Base-by-base conservation (phyloP, 2,888 invertebrate genomes). In the Chalcosyrphus nemorum region DNA sequence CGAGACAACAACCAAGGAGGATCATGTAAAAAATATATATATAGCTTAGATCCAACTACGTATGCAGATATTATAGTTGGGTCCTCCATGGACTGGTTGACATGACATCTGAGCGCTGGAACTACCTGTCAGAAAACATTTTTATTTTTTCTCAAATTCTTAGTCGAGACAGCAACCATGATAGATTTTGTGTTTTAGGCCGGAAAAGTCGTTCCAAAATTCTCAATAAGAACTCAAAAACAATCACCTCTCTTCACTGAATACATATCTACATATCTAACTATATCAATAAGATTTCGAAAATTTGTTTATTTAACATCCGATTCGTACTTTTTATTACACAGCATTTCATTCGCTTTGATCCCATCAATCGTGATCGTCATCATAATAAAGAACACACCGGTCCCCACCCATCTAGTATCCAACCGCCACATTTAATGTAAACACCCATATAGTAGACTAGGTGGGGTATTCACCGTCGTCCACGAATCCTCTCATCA, bases 341-440 rank as follows among this genome's bases (percentile, higher is more conserved):
- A 41, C 5, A 68, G 80, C 74, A 43, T 65, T 80, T n/a, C n/a
- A n/a, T 75, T 84, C 65, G 43, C 84, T 84, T 84, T 84, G 84
- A 84, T 84, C 84, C 74, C 74, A 80, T 84, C 84, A 80, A 80
- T 84, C 80, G 84, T 65, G 78, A 80, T 80, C 84, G 72, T 78
- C 84, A 84, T 84, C 80, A 84, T 84, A 84, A 84, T 84, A 84
- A 84, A 80, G 74, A 80, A 68, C 70, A 63, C 80, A 84, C 80
- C 80, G 78, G 68, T 74, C 47, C 68, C 61, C 72, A 47, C 66
- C 15, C 45, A 11, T 11, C 45, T 32, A 32, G 7, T 38, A 43
- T 11, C 45, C 24, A n/a, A 52, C 54, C 78, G 41, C 78, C 61
- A 32, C 72, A 82, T 54, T 52, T 35, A 63, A 74, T 72, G 82